Conservation (phyloP, 2,113 vertebrate genomes). For the Thymallus thymallus region DNA sequence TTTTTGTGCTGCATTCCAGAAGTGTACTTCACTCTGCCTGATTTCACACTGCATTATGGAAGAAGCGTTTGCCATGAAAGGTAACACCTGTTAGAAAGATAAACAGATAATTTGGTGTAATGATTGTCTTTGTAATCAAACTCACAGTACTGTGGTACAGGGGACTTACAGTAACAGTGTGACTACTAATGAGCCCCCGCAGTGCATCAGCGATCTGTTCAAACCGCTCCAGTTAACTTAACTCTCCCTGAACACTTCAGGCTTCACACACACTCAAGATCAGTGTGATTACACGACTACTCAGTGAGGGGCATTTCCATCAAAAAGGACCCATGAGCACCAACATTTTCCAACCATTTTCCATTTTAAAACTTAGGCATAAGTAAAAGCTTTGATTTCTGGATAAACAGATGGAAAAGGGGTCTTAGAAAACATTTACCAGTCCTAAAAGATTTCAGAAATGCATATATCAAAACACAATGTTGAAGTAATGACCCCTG, state of each 20-base stretch:
- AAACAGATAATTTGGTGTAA: neutral
- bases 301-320: constrained; percentile 1
- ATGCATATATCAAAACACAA: no score
- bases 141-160: no score
- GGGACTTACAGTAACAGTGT: neutral
- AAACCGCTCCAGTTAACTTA: neutral
- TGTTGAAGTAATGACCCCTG: no score
- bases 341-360: no score
- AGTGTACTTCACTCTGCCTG: neutral
- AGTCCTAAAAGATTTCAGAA: no score
- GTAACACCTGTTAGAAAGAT: neutral
- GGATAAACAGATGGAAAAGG: no score
- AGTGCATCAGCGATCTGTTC: neutral
- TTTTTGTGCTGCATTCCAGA: neutral
- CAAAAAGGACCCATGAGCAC: no score
- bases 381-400: no score
- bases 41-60: neutral
- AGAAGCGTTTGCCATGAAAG: neutral
- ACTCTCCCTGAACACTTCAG: constrained; percentile 2
- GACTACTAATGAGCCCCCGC: neutral
- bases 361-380: no score
- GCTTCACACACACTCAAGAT: constrained; percentile 24
- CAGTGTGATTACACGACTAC: constrained; percentile 34
- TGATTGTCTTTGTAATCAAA: neutral
- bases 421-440: no score